Evolutionary conservation across 2,113 vertebrate species (phyloP), one percentile per base, ranked within the genome.

Genomic region (Pelodiscus sinensis): DNA sequence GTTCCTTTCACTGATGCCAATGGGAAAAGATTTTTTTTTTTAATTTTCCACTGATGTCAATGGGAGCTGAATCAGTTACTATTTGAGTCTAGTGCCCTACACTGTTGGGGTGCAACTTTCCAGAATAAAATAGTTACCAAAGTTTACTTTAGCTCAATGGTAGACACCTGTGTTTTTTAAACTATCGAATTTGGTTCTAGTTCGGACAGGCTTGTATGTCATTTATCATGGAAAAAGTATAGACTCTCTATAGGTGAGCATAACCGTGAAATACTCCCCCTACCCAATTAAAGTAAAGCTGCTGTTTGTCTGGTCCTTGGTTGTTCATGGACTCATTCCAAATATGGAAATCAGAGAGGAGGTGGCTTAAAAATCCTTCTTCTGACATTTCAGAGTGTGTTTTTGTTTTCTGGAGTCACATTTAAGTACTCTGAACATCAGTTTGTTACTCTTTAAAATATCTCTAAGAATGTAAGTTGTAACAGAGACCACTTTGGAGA

Each of bases 151-250:
- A 81, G 55, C 44, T 83, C 85, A 92, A 91, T 91, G 8, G 18
- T 73, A 38, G 35, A n/a, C 79, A 8, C 12, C 62, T 50, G 31
- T 82, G 27, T 29, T 82, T 78, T 60, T 78, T 77, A 16, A 84
- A 85, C 79, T 84, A 58, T 50, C 85, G 35, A 55, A 19, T 77
- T 80, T 2, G 5, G 6, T 29, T 58, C 5, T 15, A 71, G 29
- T 52, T 8, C 84, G 44, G n/a, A n/a, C n/a, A n/a, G n/a, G 52
- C 71, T 11, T 0, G 0, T 2, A 9, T 16, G 3, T 1, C 2
- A 24, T 2, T 65, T 31, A 65, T 16, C 27, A 0, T 19, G 57
- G 71, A 44, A 16, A 44, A 8, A 73, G 4, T 18, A 19, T 24
- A n/a, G 29, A 18, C 29, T 65, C 15, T 31, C 29, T 8, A 31